Base-by-base conservation (phyloP, 2,888 invertebrate genomes). In the Drosophila koepferae region DNA sequence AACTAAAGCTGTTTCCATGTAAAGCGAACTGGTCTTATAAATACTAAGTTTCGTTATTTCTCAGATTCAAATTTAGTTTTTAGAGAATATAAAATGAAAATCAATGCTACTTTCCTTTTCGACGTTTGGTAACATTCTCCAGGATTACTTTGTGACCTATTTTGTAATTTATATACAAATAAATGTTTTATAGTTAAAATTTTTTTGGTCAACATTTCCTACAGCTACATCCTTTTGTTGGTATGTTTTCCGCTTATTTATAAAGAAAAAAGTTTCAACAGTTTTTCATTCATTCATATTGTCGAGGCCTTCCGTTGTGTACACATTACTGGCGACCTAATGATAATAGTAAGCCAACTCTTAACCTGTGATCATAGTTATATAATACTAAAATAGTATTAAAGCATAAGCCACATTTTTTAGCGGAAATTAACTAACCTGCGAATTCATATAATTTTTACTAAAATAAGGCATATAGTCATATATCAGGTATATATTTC, bases 281-380 rank as follows among this genome's bases (percentile, higher is more conserved):
- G 54, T 64, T 72, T 41, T 51, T 36, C 63, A 72, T 77, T 80
- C 70, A 82, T 74, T 66, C 53, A 77, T 63, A 46, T 14, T 61
- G 49, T 36, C 23, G 14, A 64, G 64, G 10, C 61, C 63, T 62
- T 72, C 58, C 58, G 69, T 68, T 59, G 80, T 72, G 63, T 85
- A 66, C 31, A 58, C 40, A 59, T 62, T 71, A 63, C 62, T 68
- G 79, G 63, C 72, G 18, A 34, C n/a, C 20, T 85, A 81, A 89
- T 89, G 43, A 87, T 63, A 82, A 73, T 76, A 58, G 40, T 49
- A 31, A 43, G 20, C 12, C 20, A 65, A 60, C 61, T 38, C 16
- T 10, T n/a, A 74, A 38, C 43, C 58, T 7, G 41, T 44, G 53
- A 61, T 70, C 62, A 34, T n/a, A 34, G 44, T 61, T 64, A 69